Evolutionary conservation across 2,797 vertebrate species (phyloP), one percentile per base, ranked within the genome.

Genomic region (Pelodytes ibericus): DNA sequence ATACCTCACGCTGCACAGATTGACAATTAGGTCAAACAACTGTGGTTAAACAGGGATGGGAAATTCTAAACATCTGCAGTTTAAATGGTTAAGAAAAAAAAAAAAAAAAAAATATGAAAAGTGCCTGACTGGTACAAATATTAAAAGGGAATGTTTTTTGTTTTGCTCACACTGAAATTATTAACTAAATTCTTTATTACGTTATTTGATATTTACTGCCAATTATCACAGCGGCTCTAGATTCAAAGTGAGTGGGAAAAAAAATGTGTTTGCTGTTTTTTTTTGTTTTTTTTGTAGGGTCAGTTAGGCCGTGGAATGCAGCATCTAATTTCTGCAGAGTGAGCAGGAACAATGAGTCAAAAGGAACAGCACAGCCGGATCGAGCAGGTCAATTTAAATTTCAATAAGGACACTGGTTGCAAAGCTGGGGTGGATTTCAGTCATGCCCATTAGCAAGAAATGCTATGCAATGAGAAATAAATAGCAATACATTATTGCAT

Each of bases 1-100:
- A 44, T 83, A 87, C 84, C 80, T 76, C 86, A 84, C 88, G 90
- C 90, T 83, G 89, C 90, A 90, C 87, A 91, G 89, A 84, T 83
- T 89, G 83, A 83, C 80, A 64, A 86, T 83, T 9, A 71, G 59
- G 31, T 69, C 62, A 69, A n/a, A 70, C 39, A 57, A 68, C 84
- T 27, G 58, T 60, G 29, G 49, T 69, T 51, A 27, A 49, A 39
- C 7, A 49, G 44, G 11, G 33, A 49, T 15, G 44, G 24, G 7
- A 53, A 53, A 11, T n/a, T 53, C n/a, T 22, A 7, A 53, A 22
- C 49, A 53, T 53, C n/a, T 53, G 41, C 18, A 15, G 18, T 13
- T 13, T 9, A 3, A 3, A 44, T 15, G 15, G 41, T 13, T n/a
- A 16, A 10, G 41, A 13, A 10, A 44, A 26, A 26, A 33, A n/a